These are phyloP conservation scores for Melanargia galathea DNA, from an alignment of 2,888 invertebrate genomes.

Conservation along the genomic window DNA sequence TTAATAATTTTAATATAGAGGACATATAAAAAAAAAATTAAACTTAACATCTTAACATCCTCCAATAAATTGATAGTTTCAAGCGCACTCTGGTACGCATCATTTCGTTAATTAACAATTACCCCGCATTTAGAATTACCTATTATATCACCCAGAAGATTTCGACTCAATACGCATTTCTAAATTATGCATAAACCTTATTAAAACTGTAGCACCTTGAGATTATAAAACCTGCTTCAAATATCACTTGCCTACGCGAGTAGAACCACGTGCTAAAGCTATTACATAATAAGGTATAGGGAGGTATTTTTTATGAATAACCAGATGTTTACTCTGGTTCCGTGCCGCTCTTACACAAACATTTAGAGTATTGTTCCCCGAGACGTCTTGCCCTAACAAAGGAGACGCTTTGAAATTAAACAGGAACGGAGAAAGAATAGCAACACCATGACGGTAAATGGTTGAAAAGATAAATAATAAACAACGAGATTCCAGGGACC, in stretches of 20 bases:
- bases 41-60: no score
- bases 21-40: no score
- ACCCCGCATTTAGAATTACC: no score
- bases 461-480: slow-evolving; percentile 19
- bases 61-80: no score
- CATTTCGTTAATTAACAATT: no score
- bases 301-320: slow-evolving; percentile 22
- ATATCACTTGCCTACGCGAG: neutral
- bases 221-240: slow-evolving; percentile 10
- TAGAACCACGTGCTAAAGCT: slow-evolving; percentile 11
- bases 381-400: slow-evolving; percentile 37
- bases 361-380: slow-evolving; percentile 38
- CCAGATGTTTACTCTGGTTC: slow-evolving; percentile 37
- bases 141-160: no score
- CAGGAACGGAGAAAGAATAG: slow-evolving; percentile 24
- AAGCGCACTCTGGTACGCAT: no score
- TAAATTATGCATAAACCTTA: no score
- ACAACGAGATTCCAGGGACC: slow-evolving; percentile 13
- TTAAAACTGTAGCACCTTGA: no score
- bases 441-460: slow-evolving; percentile 18
- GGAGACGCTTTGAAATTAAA: slow-evolving; percentile 29
- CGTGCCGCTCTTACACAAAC: slow-evolving; percentile 38
- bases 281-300: neutral
- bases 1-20: no score
- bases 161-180: no score